A percentile compares a stretch with the other conserved stretches of the same genome.
Conservation (phyloP, 2,797 vertebrate genomes). For the Anas bahamensis region DNA sequence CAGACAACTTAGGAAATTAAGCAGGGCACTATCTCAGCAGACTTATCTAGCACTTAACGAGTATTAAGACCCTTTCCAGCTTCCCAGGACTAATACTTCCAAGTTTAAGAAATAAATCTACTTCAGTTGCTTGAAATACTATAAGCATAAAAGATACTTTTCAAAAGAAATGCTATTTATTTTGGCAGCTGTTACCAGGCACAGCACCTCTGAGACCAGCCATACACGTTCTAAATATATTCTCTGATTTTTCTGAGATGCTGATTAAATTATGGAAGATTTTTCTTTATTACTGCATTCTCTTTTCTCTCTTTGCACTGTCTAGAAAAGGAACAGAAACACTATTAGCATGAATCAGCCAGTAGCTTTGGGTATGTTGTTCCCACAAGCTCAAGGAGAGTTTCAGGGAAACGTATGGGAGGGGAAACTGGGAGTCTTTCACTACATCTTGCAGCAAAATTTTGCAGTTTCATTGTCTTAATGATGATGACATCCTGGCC, state of each 20-base stretch:
- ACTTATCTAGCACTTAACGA: neutral
- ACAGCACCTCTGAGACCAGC: neutral
- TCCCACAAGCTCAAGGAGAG: neutral
- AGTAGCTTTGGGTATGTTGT: neutral
- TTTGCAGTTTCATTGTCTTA: conserved; percentile 48
- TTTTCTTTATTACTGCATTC: neutral
- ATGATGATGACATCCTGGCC: conserved; percentile 38
- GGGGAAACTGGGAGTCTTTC: neutral
- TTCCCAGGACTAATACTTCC: neutral
- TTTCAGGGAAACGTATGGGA: neutral
- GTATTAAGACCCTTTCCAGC: neutral
- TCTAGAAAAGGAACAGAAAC: neutral
- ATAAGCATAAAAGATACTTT: neutral
- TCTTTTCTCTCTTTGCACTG: neutral
- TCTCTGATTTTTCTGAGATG: neutral
- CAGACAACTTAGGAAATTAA: neutral
- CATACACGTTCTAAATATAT: conserved; percentile 45
- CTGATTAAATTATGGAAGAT: conserved; percentile 29
- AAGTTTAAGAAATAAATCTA: neutral
- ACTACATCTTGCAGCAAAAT: conserved; percentile 1
- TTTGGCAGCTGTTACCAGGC: neutral
- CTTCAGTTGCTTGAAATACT: neutral
- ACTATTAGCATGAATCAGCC: conserved; percentile 10
- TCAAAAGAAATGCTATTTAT: neutral
- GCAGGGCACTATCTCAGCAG: neutral